Evolutionary conservation across 2,888 invertebrate genomes (phyloP), one percentile per base, ranked within the genome.

Genomic region (Hofmannophila pseudospretella): DNA sequence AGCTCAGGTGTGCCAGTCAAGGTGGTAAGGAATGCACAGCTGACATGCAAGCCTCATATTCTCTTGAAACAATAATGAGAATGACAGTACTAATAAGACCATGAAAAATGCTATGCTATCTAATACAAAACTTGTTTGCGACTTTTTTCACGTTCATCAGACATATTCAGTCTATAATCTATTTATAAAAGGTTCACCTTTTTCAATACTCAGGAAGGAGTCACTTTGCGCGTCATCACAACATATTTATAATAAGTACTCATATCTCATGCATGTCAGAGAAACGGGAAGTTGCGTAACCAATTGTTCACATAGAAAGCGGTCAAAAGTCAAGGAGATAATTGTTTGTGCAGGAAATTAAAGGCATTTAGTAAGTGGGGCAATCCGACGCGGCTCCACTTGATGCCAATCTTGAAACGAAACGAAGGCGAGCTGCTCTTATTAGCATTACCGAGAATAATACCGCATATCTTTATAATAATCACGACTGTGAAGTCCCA

Each of bases 241-340:
- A n/a, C n/a, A n/a, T n/a, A n/a, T n/a, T n/a, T n/a, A n/a, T n/a
- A n/a, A n/a, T n/a, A n/a, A n/a, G n/a, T n/a, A n/a, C n/a, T n/a
- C n/a, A n/a, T 35, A 22, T 27, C 26, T 19, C 37, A 34, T 28
- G 20, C 30, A n/a, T 27, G n/a, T 4, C 7, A 23, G 35, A 47
- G 45, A 42, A 47, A 42, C 60, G 60, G 74, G 74, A 75, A 64
- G 70, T 78, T 79, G 60, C 66, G 61, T 60, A 76, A 81, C 49
- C 45, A 57, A 62, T 67, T 67, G 68, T 67, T 63, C 58, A 60
- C 64, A 70, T 69, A 80, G 81, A 85, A 80, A 81, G 80, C 80
- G 85, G 85, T 85, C 84, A 85, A 76, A 82, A 72, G 84, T 85
- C 81, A 84, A 84, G 67, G 63, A 82, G 80, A 82, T 86, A 86